A percentile compares a stretch with the other conserved stretches of the same genome.
Conservation (phyloP, 37 sponge, comb jelly and placozoan species). For the Haliclona indistincta region DNA sequence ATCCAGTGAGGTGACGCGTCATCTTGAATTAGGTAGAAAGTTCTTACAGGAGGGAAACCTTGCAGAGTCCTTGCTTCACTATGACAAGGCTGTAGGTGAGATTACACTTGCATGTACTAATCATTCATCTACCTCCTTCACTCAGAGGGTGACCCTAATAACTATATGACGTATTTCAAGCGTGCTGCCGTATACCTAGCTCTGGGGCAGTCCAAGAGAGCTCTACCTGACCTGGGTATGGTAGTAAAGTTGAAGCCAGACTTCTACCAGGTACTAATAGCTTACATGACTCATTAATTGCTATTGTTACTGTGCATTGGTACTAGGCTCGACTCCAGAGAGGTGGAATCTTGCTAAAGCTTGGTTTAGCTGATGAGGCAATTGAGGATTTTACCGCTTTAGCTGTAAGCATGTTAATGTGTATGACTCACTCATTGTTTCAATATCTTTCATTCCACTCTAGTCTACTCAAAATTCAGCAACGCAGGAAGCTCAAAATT, state of each 20-base stretch:
- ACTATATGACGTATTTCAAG: conserved; percentile 92
- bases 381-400: conserved; percentile 51
- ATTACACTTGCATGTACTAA: neutral
- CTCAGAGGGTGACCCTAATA: conserved; percentile 91
- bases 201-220: conserved; percentile 81
- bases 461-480: conserved; percentile 19
- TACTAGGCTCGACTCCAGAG: conserved; percentile 76
- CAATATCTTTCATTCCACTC: neutral
- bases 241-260: conserved; percentile 77
- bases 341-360: conserved; percentile 79
- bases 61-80: conserved; percentile 84
- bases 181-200: conserved; percentile 98
- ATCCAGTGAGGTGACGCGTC: conserved; percentile 46
- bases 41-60: conserved; percentile 78
- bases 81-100: conserved; percentile 88
- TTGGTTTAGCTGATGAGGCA: conserved; percentile 81
- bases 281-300: neutral
- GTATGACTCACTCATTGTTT: conserved; percentile 1
- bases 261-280: conserved; percentile 76
- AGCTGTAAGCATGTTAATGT: conserved; percentile 16
- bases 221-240: conserved; percentile 87
- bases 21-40: conserved; percentile 88
- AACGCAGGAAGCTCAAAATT: conserved; percentile 16
- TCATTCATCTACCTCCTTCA: neutral
- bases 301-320: neutral